Evolutionary conservation across 2,113 vertebrate species (phyloP), one percentile per base, ranked within the genome.

Genomic region (Phyllopteryx taeniolatus): DNA sequence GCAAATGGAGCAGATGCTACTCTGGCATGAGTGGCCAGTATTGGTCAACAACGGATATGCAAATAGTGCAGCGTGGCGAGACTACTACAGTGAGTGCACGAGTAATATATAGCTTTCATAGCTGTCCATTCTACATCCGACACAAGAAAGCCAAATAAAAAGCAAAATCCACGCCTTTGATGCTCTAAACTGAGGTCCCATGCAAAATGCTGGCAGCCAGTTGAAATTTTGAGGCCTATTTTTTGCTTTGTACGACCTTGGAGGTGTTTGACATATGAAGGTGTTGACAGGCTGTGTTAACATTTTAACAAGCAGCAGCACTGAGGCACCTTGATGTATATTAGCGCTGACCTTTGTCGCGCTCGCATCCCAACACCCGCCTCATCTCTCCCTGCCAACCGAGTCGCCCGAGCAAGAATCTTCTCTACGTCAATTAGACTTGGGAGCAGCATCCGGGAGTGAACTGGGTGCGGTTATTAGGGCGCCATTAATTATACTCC

Each of bases 351-450:
- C 64, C 64, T 66, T 66, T 66, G 43, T 43, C 3, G 44, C 44
- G 14, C 64, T 47, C 22, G 22, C 64, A 47, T 66, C 44, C 64
- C 19, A 49, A 47, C 93, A 86, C 79, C 76, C 1, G 73, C 80
- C 88, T 89, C 86, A 10, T 42, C 85, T 92, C 94, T 94, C 94
- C 95, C 92, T 94, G 94, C 95, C 96, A 97, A 95, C 96, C 91
- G 87, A 77, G 91, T 94, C 88, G 90, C 94, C 94, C 91, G 92
- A 89, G 85, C 90, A 96, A 89, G 95, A 98, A 98, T 98, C 91
- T 92, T 76, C 72, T 54, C 81, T 73, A 89, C 91, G 80, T 94
- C 94, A 96, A 96, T 98, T 98, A 98, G 91, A 88, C 87, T 78
- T 42, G 82, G 8, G 4, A 17, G 91, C 78, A 79, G 79, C 74